phyloP scores from a whole-genome alignment of 1,140 invertebrate genomes.

The Pectinophora gossypiella region DNA sequence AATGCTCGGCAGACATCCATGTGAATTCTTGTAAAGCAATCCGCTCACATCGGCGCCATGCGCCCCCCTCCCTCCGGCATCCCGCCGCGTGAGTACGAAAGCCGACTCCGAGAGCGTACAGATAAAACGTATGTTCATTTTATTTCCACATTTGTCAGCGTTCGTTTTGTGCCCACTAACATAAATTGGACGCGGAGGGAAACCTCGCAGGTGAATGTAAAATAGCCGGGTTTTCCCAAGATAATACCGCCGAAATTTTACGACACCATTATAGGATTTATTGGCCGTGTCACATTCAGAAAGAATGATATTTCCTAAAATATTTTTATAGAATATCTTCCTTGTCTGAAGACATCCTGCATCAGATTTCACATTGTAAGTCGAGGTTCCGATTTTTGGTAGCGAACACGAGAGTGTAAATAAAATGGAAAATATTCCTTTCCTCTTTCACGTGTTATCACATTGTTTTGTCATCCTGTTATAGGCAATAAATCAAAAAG shows the following conservation, averaged over 20 bases:
- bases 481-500: too few species aligned
- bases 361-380: conserved; percentile 8
- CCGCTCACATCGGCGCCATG: conserved; percentile 15
- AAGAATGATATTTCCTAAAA: conserved; percentile 57
- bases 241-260: conserved; percentile 72
- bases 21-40: conserved; percentile 26
- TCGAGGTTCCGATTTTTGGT: background rate
- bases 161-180: conserved; percentile 74
- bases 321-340: conserved; percentile 34
- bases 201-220: conserved; percentile 72
- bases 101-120: conserved; percentile 55
- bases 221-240: conserved; percentile 70
- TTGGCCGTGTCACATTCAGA: conserved; percentile 65
- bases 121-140: conserved; percentile 74
- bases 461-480: background rate
- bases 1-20: conserved; percentile 23
- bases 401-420: background rate
- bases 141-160: conserved; percentile 74
- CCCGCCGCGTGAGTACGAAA: conserved; percentile 35
- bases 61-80: conserved; percentile 11
- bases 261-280: conserved; percentile 72
- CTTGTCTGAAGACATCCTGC: conserved; percentile 7
- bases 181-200: conserved; percentile 74
- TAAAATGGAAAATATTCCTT: background rate
- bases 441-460: background rate